Conservation (phyloP, 2,888 invertebrate genomes). For the Mantis religiosa region DNA sequence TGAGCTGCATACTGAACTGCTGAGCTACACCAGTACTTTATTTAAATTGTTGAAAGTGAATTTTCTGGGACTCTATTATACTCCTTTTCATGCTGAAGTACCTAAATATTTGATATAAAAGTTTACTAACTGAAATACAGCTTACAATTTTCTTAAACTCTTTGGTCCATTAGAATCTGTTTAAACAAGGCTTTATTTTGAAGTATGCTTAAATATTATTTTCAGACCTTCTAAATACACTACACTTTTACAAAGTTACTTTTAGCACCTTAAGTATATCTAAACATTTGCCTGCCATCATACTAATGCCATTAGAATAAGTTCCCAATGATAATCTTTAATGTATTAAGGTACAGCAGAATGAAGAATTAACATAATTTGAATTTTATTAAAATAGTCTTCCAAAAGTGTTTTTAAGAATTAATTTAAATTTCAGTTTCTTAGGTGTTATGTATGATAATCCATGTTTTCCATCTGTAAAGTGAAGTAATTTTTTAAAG, state of each 20-base stretch:
- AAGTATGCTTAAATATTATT: background rate
- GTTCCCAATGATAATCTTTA: background rate
- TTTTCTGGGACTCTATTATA: too few species aligned
- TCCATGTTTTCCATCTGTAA: too few species aligned
- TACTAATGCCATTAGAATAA: background rate
- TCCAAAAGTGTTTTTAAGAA: background rate
- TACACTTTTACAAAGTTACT: background rate
- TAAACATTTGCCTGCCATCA: background rate
- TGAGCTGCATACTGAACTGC: too few species aligned
- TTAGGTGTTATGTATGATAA: background rate
- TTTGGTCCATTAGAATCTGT: background rate
- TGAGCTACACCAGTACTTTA: too few species aligned
- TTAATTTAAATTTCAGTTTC: background rate
- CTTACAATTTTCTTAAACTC: background rate
- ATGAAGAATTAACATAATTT: background rate
- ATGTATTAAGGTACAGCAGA: background rate
- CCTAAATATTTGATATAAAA: too few species aligned
- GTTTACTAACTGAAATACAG: too few species aligned
- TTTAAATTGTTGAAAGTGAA: too few species aligned
- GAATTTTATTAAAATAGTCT: background rate
- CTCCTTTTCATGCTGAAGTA: too few species aligned
- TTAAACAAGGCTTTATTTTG: background rate
- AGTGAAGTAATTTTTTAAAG: too few species aligned
- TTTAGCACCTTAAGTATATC: background rate
- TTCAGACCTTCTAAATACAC: background rate